Evolutionary conservation across 2,888 invertebrate species (phyloP).

Genomic region (Drosophila buzzatii): DNA sequence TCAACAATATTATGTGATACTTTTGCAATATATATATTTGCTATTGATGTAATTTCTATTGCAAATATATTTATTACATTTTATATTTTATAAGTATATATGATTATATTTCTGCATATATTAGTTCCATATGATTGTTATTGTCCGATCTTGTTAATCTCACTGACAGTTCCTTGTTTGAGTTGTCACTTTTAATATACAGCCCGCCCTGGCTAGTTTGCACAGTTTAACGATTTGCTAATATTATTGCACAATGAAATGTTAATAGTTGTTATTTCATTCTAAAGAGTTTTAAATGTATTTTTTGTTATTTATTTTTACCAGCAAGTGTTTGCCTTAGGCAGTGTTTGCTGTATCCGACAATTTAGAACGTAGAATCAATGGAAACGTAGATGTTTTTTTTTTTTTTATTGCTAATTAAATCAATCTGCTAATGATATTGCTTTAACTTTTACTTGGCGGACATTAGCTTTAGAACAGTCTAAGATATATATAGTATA

Average conservation of each 20-base stretch:
- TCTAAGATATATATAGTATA: not conserved
- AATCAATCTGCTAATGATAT: conserved; percentile 1
- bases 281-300: not conserved
- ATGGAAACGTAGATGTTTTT: not conserved
- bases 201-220: not conserved
- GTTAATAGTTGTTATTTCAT: too few relatives aligned
- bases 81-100: not conserved
- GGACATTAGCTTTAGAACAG: not conserved
- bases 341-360: not conserved
- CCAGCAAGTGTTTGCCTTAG: not conserved
- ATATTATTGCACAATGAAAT: not conserved
- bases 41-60: conserved; percentile 1
- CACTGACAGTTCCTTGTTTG: not conserved
- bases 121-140: not conserved
- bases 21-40: conserved; percentile 6
- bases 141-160: conserved; percentile 9
- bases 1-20: not conserved
- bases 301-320: not conserved
- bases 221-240: too few relatives aligned
- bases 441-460: not conserved
- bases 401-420: not conserved
- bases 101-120: too few relatives aligned
- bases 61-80: not conserved
- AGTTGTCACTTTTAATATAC: not conserved
- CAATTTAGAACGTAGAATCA: conserved; percentile 5